Evolutionary conservation across 2,888 invertebrate genomes (phyloP).

Genomic region (Poecilobothrus nobilitatus): DNA sequence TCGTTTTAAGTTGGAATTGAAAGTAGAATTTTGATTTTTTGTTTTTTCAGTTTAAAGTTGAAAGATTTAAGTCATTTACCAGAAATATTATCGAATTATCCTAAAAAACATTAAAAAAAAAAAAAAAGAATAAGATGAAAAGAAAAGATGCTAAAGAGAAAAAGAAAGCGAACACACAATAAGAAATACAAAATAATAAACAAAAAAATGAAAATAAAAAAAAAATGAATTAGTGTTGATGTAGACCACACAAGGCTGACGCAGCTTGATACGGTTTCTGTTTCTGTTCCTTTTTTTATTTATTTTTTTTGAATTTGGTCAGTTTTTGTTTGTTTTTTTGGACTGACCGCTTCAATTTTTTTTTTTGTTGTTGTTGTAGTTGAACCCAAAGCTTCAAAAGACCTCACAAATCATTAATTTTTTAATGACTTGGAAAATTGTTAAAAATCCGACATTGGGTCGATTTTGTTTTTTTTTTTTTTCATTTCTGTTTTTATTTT

Average conservation of each 20-base stretch:
- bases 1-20: neutral
- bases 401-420: slow-evolving; percentile 6
- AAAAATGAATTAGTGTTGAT: neutral
- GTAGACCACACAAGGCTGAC: slow-evolving; percentile 1
- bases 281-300: neutral
- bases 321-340: neutral
- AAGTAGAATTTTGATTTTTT: neutral
- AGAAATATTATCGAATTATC: slow-evolving; percentile 4
- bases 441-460: neutral
- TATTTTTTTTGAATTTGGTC: neutral
- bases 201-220: neutral
- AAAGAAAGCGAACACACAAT: neutral
- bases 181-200: neutral
- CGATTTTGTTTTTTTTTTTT: neutral
- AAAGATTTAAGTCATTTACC: slow-evolving; percentile 1
- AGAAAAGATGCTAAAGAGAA: too few relatives aligned
- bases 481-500: too few relatives aligned
- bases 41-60: neutral
- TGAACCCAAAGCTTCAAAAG: neutral
- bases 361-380: neutral
- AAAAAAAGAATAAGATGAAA: too few relatives aligned
- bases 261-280: neutral
- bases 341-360: neutral
- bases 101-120: neutral
- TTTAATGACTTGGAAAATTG: slow-evolving; percentile 6